A percentile compares a stretch with the other conserved stretches of the same genome.
Conservation (phyloP, 2,797 vertebrate species). For the Halcyon smyrnensis region DNA sequence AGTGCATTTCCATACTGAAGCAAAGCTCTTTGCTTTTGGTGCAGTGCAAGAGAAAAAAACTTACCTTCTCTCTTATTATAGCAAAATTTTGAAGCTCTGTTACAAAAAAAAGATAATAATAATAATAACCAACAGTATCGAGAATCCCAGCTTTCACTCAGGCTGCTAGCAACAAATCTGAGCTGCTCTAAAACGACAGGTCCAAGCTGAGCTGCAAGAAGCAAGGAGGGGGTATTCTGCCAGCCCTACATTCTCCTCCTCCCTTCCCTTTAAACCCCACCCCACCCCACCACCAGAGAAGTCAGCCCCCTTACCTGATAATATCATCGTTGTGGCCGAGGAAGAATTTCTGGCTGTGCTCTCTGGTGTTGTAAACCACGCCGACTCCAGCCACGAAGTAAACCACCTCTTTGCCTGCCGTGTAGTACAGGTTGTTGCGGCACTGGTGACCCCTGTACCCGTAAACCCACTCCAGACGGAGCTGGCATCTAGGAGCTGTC, state of each 20-base stretch:
- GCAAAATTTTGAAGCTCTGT: background rate
- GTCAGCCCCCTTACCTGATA: slow-evolving; percentile 86
- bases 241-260: slow-evolving; percentile 46
- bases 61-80: background rate
- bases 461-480: slow-evolving; percentile 94
- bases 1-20: background rate
- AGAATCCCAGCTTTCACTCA: background rate
- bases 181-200: background rate
- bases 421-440: slow-evolving; percentile 96
- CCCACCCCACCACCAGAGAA: slow-evolving; percentile 28
- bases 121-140: background rate
- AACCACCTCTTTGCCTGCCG: slow-evolving; percentile 91
- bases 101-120: background rate
- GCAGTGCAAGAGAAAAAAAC: background rate
- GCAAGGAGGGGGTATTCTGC: slow-evolving; percentile 6
- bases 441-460: slow-evolving; percentile 95
- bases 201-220: background rate
- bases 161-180: background rate
- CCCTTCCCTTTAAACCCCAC: slow-evolving; percentile 56
- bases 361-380: slow-evolving; percentile 92
- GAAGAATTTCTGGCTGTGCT: slow-evolving; percentile 95
- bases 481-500: slow-evolving; percentile 89
- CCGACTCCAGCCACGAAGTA: slow-evolving; percentile 95
- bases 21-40: background rate
- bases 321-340: slow-evolving; percentile 95